A percentile compares a stretch with the other conserved stretches of the same genome.
Conservation (phyloP, 1,140 invertebrate species). For the Trichonephila inaurata region DNA sequence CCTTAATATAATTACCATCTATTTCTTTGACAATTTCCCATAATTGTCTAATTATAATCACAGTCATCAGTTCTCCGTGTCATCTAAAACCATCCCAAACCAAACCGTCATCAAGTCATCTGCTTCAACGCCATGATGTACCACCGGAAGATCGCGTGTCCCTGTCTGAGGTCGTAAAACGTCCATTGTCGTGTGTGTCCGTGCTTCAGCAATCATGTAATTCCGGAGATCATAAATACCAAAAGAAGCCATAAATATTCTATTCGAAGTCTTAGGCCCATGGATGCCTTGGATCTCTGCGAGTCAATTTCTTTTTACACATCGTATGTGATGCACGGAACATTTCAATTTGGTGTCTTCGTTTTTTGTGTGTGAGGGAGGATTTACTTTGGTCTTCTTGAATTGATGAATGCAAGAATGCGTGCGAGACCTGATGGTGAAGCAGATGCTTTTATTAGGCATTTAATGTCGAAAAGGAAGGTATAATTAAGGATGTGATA, state of each 20-base stretch:
- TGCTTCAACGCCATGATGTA: neutral
- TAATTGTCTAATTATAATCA: neutral
- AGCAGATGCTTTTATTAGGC: neutral
- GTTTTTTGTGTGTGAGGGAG: neutral
- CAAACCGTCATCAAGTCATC: neutral
- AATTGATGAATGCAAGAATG: neutral
- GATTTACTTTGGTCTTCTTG: neutral
- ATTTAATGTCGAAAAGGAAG: neutral
- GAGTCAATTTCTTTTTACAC: neutral
- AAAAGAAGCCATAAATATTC: conserved; percentile 22
- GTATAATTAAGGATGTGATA: neutral
- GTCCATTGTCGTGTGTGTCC: conserved; percentile 15
- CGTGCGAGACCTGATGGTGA: neutral
- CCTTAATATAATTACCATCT: too few species aligned
- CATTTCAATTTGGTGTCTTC: neutral
- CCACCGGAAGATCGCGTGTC: neutral
- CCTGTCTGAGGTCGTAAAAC: neutral
- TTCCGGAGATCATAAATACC: conserved; percentile 12
- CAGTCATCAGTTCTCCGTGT: neutral
- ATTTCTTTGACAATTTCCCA: neutral
- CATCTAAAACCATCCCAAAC: neutral
- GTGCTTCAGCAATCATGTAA: conserved; percentile 5
- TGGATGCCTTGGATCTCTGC: neutral
- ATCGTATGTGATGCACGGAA: conserved; percentile 4
- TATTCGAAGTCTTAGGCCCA: neutral